Percentiles rank a stretch among this genome's conserved stretches.
Evolutionary conservation across 2,888 invertebrate species (phyloP).

Genomic region (Lathronympha strigana): DNA sequence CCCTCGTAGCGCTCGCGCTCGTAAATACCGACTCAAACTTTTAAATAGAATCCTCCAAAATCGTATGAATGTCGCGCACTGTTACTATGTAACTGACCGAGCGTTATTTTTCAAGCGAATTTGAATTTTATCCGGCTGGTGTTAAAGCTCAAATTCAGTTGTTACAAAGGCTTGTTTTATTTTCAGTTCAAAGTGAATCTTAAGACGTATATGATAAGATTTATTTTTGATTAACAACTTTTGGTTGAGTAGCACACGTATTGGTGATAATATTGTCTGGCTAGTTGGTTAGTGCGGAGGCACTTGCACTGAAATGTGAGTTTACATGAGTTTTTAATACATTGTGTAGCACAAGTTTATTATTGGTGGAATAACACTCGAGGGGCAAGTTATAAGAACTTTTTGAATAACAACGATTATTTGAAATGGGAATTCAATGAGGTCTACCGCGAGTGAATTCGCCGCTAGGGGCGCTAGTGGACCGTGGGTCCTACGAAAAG

Average conservation of each 20-base stretch:
- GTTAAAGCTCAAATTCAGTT: background rate
- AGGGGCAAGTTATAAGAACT: background rate
- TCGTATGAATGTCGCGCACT: slow-evolving; percentile 19
- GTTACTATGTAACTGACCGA: slow-evolving; percentile 20
- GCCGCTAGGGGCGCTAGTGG: too few relatives aligned
- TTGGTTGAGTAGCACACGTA: slow-evolving; percentile 27
- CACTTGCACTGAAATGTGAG: slow-evolving; percentile 18
- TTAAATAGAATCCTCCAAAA: slow-evolving; percentile 27
- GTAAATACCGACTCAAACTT: slow-evolving; percentile 28
- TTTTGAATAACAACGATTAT: background rate
- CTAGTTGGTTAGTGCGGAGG: slow-evolving; percentile 19
- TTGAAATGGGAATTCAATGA: too few relatives aligned
- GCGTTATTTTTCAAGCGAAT: background rate
- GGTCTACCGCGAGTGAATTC: too few relatives aligned
- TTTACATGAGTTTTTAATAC: slow-evolving; percentile 16
- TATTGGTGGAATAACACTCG: background rate
- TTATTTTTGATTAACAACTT: background rate
- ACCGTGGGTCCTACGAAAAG: too few relatives aligned
- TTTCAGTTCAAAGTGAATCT: background rate
- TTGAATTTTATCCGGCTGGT: background rate
- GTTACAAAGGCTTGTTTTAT: background rate
- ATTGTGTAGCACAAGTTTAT: background rate
- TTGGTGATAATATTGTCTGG: slow-evolving; percentile 29
- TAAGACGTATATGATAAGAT: background rate
- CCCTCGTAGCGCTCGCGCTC: background rate